Base-by-base conservation (phyloP, 2,888 invertebrate species). In the Lymantria monacha region DNA sequence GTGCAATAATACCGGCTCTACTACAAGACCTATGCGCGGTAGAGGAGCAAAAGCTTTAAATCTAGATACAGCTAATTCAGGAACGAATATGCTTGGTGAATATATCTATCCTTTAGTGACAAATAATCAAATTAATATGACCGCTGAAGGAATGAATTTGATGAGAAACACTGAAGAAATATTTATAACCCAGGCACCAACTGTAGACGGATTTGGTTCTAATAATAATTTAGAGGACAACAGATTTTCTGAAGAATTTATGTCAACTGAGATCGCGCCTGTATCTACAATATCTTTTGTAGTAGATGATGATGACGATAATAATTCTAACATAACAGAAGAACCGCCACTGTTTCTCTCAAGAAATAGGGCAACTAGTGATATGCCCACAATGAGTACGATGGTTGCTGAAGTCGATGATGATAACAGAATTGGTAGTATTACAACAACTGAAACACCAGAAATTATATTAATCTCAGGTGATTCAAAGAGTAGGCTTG, bases 21-120 rank as follows among this genome's bases (percentile, higher is more conserved):
- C 46, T 44, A 40, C 14, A 11, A 30, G 14, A 36, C 43, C 46
- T 2, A 30, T 15, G 2, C 22, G 33, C 22, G 40, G 14, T 0
- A 49, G 46, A 37, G 37, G 36, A 14, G 41, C 43, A 8, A 49
- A 53, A 41, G 46, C 46, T 5, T 14, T 53, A 30, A 33, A 46
- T 41, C 30, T 41, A 13, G 5, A 22, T 3, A 37, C 33, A 33
- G 8, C 12, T 30, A 48, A 2, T 11, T n/a, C 36, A 15, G n/a
- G 33, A 12, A 14, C 30, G 12, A 37, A 36, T 37, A 7, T 7
- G 11, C 10, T 33, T n/a, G 22, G 1, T 12, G 42, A 14, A 13
- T 41, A 41, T 14, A 5, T 14, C 10, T 41, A 41, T 14, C 41
- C 41, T 8, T 10, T 13, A 38, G 9, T 38, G n/a, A 41, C 41